These are phyloP conservation scores for Microcebus tavaratra DNA, from an alignment of 2,113 vertebrate genomes.

Conservation along the genomic window DNA sequence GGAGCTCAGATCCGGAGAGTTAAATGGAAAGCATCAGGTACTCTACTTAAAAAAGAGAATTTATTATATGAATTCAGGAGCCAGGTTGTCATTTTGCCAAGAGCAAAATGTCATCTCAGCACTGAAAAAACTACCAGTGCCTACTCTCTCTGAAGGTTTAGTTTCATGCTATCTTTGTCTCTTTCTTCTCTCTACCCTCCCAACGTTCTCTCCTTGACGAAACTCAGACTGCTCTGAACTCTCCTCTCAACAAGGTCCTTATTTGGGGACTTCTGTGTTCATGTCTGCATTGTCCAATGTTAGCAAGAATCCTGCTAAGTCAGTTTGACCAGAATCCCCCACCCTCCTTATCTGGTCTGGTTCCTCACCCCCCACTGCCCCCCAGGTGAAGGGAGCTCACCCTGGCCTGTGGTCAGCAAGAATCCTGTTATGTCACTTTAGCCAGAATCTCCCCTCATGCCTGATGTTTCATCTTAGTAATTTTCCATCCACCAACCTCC, in stretches of 20 bases:
- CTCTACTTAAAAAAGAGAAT: background rate
- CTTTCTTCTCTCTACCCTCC: background rate
- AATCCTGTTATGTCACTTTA: background rate
- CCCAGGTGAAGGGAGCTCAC: background rate
- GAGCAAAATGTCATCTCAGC: background rate
- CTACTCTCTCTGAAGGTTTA: background rate
- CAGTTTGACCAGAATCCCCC: background rate
- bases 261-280: background rate
- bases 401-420: background rate
- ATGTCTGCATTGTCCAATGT: background rate
- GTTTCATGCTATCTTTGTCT: background rate
- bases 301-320: background rate
- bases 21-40: background rate
- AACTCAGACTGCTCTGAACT: background rate
- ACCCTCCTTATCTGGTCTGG: too few relatives aligned
- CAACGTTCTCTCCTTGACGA: background rate
- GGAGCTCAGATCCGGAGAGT: background rate
- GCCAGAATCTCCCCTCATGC: background rate
- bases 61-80: background rate
- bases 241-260: background rate
- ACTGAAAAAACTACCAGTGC: background rate
- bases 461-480: background rate
- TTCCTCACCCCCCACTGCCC: background rate
- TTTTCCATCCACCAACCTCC: background rate
- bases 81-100: background rate